A percentile compares a stretch with the other conserved stretches of the same genome.
Conservation (phyloP, 2,113 vertebrate genomes). For the Oncorhynchus mykiss region DNA sequence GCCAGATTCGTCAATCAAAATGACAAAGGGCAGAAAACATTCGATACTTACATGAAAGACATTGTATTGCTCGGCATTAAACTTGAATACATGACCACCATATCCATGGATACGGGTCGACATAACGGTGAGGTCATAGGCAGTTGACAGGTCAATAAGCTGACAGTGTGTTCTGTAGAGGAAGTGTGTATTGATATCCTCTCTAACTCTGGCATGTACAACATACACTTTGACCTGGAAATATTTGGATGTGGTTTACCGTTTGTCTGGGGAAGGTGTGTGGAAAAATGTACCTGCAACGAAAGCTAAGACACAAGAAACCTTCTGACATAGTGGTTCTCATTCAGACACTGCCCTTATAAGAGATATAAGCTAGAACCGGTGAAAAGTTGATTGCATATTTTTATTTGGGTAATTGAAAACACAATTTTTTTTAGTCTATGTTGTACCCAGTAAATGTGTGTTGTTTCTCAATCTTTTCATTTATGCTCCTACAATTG, state of each 20-base stretch:
- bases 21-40: background rate
- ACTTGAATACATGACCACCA: no score
- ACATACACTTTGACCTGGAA: background rate
- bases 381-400: background rate
- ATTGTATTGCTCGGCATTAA: no score
- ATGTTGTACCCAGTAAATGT: conserved; percentile 7
- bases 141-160: background rate
- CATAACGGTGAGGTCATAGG: background rate
- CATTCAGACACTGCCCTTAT: background rate
- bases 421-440: background rate
- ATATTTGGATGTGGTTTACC: background rate
- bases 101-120: no score
- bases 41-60: background rate
- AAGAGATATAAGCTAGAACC: background rate
- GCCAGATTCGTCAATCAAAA: background rate
- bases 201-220: background rate
- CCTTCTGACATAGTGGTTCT: background rate
- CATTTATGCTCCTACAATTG: background rate
- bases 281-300: background rate
- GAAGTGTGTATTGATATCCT: background rate
- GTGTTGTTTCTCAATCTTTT: conserved; percentile 8
- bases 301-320: background rate
- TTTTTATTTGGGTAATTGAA: background rate
- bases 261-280: background rate
- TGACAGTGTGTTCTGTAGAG: background rate